Base-by-base conservation (phyloP, 2,797 vertebrate genomes). In the Hydrophis major region DNA sequence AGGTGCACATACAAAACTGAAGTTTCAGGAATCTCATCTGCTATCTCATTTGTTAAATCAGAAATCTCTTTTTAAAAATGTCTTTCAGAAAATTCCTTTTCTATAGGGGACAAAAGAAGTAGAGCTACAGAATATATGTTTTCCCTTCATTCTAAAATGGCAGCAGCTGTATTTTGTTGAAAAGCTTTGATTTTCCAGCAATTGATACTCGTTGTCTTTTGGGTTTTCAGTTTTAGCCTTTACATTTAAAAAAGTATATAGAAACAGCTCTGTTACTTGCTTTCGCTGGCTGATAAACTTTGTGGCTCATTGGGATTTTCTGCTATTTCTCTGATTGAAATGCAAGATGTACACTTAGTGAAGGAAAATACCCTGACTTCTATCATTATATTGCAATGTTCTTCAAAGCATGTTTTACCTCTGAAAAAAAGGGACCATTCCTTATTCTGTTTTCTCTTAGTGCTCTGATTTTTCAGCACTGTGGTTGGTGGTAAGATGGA, bases 1-100 rank as follows among this genome's bases (percentile, higher is more conserved):
- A 78, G 74, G 20, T 78, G 37, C 74, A 78, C 37, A 78, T 42
- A 22, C 18, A 42, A 78, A 22, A 78, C 18, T 42, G 37, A 78
- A 42, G 37, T 78, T 89, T 66, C 61, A 83, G 2, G 28, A 28
- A n/a, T 86, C 14, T n/a, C 22, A 42, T 83, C 87, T n/a, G 28
- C 47, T 42, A 92, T 93, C 90, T 87, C 88, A 92, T 92, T 93
- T 92, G 90, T 93, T 91, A 93, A 95, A 90, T 6, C 89, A 93
- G 94, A 94, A 55, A 95, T 25, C 87, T 18, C 6, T 90, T 93
- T 91, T 89, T 93, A 57, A 37, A 63, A 53, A 37, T 53, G 16
- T 32, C n/a, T 28, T 78, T 66, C 90, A 42, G 2, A 50, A 93
- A 18, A 66, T 74, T 61, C 74, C 16, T 42, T 28, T 63, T 89